These are phyloP conservation scores for Ericerus pela DNA, from an alignment of 1,140 invertebrate species.

Conservation along the genomic window DNA sequence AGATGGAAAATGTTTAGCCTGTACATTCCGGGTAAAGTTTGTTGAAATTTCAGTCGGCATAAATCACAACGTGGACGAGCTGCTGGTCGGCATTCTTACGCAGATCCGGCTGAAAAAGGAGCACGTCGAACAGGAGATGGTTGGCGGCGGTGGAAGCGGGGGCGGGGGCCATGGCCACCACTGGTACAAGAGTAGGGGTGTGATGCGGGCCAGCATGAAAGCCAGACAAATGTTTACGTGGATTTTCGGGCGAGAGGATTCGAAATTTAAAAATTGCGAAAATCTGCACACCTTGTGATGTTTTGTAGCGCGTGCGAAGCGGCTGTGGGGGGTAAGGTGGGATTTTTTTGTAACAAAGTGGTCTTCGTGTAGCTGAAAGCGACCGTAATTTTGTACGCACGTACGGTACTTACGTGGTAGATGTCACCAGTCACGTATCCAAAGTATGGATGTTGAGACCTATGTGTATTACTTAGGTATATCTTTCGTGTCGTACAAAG, in stretches of 20 bases:
- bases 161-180: slow-evolving; percentile 37
- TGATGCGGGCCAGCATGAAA: slow-evolving; percentile 71
- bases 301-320: no score
- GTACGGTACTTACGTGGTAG: no score
- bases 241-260: slow-evolving; percentile 76
- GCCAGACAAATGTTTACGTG: slow-evolving; percentile 75
- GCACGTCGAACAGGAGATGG: slow-evolving; percentile 34
- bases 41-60: slow-evolving; percentile 80
- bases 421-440: no score
- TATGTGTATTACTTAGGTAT: no score
- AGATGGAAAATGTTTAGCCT: slow-evolving; percentile 77
- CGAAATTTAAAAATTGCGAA: slow-evolving; percentile 81
- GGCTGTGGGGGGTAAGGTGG: no score
- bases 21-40: slow-evolving; percentile 71
- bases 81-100: slow-evolving; percentile 62
- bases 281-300: slow-evolving; percentile 64
- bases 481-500: no score
- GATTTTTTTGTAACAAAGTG: no score
- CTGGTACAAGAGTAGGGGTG: slow-evolving; percentile 68
- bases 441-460: no score
- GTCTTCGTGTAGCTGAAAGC: no score
- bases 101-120: slow-evolving; percentile 46
- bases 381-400: no score
- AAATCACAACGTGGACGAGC: slow-evolving; percentile 78
- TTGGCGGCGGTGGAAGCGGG: not conserved